A percentile compares a stretch with the other conserved stretches of the same genome.
Conservation (phyloP, 2,888 invertebrate genomes). For the Ormyrus rosae region DNA sequence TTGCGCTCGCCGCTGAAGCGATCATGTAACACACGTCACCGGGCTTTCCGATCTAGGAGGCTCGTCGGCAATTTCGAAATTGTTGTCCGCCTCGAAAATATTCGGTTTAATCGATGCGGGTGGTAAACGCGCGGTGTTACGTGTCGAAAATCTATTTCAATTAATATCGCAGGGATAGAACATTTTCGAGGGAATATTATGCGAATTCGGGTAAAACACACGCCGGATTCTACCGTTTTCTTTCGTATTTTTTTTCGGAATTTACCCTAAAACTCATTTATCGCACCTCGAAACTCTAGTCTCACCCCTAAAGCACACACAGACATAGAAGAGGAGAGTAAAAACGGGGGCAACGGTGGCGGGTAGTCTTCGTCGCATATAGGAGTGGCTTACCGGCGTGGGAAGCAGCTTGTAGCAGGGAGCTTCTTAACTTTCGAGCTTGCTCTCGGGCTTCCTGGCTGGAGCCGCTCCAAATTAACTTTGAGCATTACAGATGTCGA, state of each 20-base stretch:
- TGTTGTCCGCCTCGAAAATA: background rate
- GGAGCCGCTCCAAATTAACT: constrained; percentile 67
- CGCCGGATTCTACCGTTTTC: too few species aligned
- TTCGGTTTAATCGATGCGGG: background rate
- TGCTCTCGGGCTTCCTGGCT: constrained; percentile 12
- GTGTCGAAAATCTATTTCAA: too few species aligned
- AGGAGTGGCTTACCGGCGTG: background rate
- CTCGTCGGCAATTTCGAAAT: too few species aligned
- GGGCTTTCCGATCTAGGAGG: too few species aligned
- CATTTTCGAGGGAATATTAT: too few species aligned
- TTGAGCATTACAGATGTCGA: constrained; percentile 72
- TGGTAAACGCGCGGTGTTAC: too few species aligned
- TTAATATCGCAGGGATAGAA: too few species aligned
- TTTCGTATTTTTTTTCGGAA: too few species aligned
- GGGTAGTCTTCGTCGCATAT: background rate
- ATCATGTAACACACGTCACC: too few species aligned
- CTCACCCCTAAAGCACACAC: background rate
- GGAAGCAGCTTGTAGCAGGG: background rate
- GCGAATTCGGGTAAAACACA: too few species aligned
- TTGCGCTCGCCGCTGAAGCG: background rate
- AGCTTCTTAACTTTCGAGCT: constrained; percentile 49
- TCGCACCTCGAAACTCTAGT: too few species aligned
- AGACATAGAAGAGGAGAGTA: background rate
- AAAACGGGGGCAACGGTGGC: background rate
- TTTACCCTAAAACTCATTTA: too few species aligned